Evolutionary conservation across 1,140 invertebrate species (phyloP).

Genomic region (Drosophila nannoptera): DNA sequence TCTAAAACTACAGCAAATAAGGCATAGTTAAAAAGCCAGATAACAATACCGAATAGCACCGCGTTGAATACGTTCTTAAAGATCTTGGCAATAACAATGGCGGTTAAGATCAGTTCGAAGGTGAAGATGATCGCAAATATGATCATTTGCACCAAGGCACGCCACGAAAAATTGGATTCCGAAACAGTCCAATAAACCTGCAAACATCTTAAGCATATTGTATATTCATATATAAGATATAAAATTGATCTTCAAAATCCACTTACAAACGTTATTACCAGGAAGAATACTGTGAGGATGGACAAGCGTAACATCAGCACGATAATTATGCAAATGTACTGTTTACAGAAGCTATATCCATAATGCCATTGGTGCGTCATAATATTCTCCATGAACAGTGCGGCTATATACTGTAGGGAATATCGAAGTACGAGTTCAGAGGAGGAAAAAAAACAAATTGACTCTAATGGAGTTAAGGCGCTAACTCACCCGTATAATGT

Average conservation of each 20-base stretch:
- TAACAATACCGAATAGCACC: conserved; percentile 40
- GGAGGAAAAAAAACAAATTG: no score
- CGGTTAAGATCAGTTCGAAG: conserved; percentile 50
- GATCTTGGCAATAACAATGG: conserved; percentile 51
- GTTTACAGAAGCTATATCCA: conserved; percentile 44
- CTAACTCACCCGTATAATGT: conserved; percentile 56
- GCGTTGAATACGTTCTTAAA: conserved; percentile 45
- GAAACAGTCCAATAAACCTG: conserved; percentile 37
- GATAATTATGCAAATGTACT: conserved; percentile 49
- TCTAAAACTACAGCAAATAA: conserved; percentile 52
- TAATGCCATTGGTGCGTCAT: conserved; percentile 71
- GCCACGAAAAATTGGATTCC: background rate
- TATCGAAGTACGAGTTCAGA: background rate
- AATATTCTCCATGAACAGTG: conserved; percentile 56
- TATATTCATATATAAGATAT: background rate
- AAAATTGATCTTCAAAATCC: background rate
- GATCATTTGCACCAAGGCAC: conserved; percentile 13
- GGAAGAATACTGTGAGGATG: conserved; percentile 17
- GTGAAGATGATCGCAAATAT: conserved; percentile 43
- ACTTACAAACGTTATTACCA: conserved; percentile 46
- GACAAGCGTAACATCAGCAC: conserved; percentile 51
- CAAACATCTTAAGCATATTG: background rate
- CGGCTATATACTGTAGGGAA: conserved; percentile 49
- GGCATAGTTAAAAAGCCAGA: conserved; percentile 64
- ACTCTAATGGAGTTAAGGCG: no score